phyloP scores from a whole-genome alignment of 2,797 vertebrate species.

The Spondyliosoma cantharus region DNA sequence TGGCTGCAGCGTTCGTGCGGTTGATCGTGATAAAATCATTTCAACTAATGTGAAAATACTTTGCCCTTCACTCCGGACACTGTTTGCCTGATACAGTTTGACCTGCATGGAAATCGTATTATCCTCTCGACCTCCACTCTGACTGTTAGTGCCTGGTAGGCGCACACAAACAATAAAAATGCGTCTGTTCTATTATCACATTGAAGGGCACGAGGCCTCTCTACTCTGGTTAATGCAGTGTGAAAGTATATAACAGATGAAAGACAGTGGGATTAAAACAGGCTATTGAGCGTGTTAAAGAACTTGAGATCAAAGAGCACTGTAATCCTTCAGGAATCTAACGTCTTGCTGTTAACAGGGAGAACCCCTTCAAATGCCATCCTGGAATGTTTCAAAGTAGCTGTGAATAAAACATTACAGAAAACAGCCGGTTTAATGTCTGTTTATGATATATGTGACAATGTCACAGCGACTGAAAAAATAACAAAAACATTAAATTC shows the following conservation, averaged over 20 bases:
- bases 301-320: conserved; percentile 42
- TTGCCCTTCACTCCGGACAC: conserved; percentile 13
- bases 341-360: conserved; percentile 15
- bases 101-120: not conserved
- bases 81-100: not conserved
- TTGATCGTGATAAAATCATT: not conserved
- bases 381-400: not conserved
- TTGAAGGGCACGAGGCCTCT: conserved; percentile 12
- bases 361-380: not conserved
- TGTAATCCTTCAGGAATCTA: conserved; percentile 30
- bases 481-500: not conserved
- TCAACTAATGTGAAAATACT: conserved; percentile 13
- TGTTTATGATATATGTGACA: not conserved
- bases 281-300: conserved; percentile 42
- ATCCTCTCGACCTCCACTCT: not conserved
- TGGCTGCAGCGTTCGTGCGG: not conserved
- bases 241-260: conserved; percentile 58
- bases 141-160: not conserved
- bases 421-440: not conserved
- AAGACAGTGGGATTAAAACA: conserved; percentile 47
- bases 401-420: not conserved
- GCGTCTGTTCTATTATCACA: conserved; percentile 20
- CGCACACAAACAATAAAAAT: not conserved
- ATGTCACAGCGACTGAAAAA: not conserved
- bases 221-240: conserved; percentile 40